Evolutionary conservation across 2,113 vertebrate species (phyloP).

Genomic region (Mirza zaza): DNA sequence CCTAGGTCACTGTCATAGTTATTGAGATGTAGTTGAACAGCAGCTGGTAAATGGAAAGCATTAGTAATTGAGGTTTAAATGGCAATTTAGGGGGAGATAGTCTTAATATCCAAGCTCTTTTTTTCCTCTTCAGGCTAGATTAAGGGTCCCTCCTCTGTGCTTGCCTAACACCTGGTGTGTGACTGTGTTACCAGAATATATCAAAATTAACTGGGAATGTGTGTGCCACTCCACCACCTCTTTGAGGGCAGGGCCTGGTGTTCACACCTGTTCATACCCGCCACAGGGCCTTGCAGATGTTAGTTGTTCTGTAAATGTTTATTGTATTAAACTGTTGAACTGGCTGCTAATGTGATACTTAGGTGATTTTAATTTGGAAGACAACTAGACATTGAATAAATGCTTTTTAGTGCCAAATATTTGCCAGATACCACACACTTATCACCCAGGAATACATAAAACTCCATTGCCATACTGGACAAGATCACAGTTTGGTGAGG

Average conservation of each 20-base stretch:
- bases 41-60: neutral
- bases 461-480: neutral
- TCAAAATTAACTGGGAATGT: neutral
- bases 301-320: neutral
- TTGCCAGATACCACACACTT: neutral
- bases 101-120: neutral
- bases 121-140: neutral
- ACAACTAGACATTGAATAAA: neutral
- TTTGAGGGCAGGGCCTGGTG: neutral
- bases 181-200: neutral
- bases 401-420: neutral
- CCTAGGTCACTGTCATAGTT: neutral
- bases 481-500: neutral
- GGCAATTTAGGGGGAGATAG: neutral
- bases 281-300: neutral
- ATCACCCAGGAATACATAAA: neutral
- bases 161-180: fast-evolving
- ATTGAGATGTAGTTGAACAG: neutral
- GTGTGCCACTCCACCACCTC: neutral
- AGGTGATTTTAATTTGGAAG: neutral
- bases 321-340: neutral
- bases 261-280: neutral
- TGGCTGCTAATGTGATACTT: neutral
- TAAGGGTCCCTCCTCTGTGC: neutral
- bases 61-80: neutral